Conservation (phyloP, 53 echinoderm and acorn worm genomes). For the Glandiceps talaboti region DNA sequence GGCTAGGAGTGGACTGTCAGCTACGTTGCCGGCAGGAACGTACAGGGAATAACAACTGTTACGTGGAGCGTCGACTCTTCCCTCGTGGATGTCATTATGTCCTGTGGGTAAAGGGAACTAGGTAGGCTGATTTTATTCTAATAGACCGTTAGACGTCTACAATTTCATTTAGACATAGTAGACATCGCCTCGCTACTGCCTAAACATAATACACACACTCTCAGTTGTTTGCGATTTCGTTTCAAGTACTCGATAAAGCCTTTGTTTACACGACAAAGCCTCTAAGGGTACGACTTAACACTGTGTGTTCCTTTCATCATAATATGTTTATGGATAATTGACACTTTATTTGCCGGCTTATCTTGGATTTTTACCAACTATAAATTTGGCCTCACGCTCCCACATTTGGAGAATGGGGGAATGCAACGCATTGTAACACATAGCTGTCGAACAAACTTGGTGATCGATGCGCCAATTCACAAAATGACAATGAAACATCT, state of each 20-base stretch:
- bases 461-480: too few relatives aligned
- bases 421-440: too few relatives aligned
- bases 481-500: too few relatives aligned
- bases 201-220: not conserved
- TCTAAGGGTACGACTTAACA: not conserved
- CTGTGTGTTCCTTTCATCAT: not conserved
- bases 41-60: not conserved
- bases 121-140: not conserved
- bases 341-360: not conserved
- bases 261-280: not conserved
- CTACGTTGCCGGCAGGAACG: too few relatives aligned
- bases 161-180: not conserved
- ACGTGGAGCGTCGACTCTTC: not conserved
- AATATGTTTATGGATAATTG: not conserved
- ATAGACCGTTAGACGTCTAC: not conserved
- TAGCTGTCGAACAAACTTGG: not conserved
- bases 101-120: not conserved
- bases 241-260: not conserved
- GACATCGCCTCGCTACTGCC: not conserved
- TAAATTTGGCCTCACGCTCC: not conserved
- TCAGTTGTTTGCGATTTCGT: not conserved
- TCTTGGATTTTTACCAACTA: too few relatives aligned
- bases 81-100: not conserved
- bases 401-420: too few relatives aligned
- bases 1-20: too few relatives aligned